Conservation (phyloP, 2,113 vertebrate species). For the Origma solitaria region DNA sequence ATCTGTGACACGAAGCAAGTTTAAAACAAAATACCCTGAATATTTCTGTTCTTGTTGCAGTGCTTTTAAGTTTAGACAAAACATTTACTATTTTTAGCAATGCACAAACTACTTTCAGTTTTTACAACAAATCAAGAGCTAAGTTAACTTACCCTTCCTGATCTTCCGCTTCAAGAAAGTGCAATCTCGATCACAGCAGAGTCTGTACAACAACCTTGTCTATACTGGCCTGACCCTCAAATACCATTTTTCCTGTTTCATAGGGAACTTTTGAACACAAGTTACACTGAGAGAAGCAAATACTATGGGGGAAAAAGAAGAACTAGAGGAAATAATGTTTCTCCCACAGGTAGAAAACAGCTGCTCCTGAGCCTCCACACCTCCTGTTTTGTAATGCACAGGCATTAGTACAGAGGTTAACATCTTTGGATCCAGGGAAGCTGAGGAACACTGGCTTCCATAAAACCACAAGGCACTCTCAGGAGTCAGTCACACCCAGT, state of each 20-base stretch:
- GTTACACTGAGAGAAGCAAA: not conserved
- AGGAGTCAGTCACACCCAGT: not conserved
- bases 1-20: not conserved
- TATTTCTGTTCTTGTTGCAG: not conserved
- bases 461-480: not conserved
- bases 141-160: not conserved
- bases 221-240: not conserved
- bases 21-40: not conserved
- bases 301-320: not conserved
- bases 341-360: not conserved
- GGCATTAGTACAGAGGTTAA: not conserved
- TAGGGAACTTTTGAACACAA: not conserved
- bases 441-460: not conserved
- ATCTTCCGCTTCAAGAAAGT: not conserved
- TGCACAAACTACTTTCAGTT: not conserved
- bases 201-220: not conserved
- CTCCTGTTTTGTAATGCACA: not conserved
- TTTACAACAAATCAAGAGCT: not conserved
- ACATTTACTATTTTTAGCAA: not conserved
- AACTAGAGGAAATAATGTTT: not conserved
- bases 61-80: not conserved
- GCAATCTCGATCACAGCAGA: not conserved
- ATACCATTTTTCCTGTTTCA: not conserved
- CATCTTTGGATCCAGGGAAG: not conserved
- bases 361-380: not conserved